Conservation (phyloP, 2,113 vertebrate genomes). For the Tetrax tetrax region DNA sequence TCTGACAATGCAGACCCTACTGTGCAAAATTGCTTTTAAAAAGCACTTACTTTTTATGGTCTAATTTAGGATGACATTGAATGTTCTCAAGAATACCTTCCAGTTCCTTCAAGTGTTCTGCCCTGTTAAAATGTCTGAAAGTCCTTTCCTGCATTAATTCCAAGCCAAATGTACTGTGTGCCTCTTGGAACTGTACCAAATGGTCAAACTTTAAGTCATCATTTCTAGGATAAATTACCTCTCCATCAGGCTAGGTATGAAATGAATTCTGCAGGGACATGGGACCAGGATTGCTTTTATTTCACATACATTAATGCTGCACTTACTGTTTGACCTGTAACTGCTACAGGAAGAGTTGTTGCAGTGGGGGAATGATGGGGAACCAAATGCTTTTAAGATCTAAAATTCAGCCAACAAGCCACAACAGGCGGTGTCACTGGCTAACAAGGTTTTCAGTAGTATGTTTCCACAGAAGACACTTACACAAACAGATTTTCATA, state of each 20-base stretch:
- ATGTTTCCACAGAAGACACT: neutral
- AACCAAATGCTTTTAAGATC: neutral
- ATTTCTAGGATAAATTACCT: conserved; percentile 7
- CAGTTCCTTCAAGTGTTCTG: neutral
- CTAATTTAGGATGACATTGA: conserved; percentile 68
- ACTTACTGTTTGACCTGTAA: neutral
- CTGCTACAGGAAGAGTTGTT: neutral
- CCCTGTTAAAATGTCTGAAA: neutral
- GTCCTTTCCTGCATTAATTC: conserved; percentile 20
- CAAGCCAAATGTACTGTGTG: neutral
- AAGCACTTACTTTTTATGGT: conserved; percentile 72
- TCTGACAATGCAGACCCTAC: conserved; percentile 22
- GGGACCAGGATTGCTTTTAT: neutral
- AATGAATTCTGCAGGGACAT: neutral
- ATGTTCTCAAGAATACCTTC: conserved; percentile 34
- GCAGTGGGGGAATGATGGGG: neutral
- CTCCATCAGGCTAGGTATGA: neutral
- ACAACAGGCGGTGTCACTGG: fast-evolving
- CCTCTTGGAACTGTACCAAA: conserved; percentile 27
- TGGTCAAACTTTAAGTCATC: neutral
- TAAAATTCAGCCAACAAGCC: neutral
- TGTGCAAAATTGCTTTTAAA: conserved; percentile 66
- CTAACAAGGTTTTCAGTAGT: neutral
- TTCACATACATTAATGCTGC: neutral
- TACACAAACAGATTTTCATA: neutral